Percentiles rank a stretch among this genome's conserved stretches.
These are phyloP conservation scores for Pseudopipra pipra DNA, from an alignment of 2,113 vertebrate genomes.

Conservation along the genomic window DNA sequence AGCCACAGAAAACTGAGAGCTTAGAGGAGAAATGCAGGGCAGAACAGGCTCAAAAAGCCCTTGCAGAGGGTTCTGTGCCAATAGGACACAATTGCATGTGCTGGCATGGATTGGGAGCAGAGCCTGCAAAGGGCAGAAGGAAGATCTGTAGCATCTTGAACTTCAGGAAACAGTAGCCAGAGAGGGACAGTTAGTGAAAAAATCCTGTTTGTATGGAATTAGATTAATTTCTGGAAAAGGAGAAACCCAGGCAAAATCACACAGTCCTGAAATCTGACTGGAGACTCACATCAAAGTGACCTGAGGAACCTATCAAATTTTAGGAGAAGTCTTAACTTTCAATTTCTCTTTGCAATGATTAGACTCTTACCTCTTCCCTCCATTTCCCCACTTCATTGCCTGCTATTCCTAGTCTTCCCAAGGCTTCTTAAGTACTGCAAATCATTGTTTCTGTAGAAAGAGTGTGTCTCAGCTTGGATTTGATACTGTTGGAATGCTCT, in stretches of 20 bases:
- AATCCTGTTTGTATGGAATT: neutral
- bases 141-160: neutral
- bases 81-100: neutral
- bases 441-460: neutral
- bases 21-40: neutral
- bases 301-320: neutral
- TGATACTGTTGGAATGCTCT: neutral
- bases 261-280: neutral
- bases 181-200: neutral
- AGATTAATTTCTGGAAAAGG: neutral
- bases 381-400: neutral
- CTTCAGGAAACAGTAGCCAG: neutral
- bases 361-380: neutral
- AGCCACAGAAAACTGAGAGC: neutral
- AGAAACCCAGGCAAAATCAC: neutral
- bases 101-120: neutral
- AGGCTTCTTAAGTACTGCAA: neutral
- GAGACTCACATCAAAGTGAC: neutral
- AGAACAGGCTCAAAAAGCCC: neutral
- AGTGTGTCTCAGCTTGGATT: neutral
- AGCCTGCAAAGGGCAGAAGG: neutral
- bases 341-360: neutral
- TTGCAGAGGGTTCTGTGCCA: neutral
- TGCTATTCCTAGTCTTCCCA: neutral
- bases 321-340: neutral